Percentiles rank a stretch among this genome's conserved stretches.
phyloP scores from a whole-genome alignment of 92 coral and sea anemone species.

The Porites rus region DNA sequence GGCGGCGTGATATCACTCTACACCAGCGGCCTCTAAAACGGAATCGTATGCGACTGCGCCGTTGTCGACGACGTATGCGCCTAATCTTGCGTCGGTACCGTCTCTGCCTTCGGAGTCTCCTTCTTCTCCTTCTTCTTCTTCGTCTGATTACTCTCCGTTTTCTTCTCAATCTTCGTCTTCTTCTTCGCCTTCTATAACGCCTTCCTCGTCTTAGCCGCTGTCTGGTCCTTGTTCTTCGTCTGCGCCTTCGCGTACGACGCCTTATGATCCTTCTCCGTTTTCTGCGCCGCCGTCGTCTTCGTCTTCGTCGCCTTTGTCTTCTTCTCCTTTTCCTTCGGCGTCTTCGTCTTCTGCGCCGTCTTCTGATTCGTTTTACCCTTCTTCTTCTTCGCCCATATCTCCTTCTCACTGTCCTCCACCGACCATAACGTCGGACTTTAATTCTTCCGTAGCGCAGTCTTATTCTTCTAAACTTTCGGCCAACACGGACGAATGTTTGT shows the following conservation, averaged over 20 bases:
- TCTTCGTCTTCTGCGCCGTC: neutral
- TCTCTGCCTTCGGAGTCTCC: slow-evolving; percentile 1
- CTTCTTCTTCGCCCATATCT: slow-evolving; percentile 2
- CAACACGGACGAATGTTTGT: neutral
- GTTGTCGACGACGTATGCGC: neutral
- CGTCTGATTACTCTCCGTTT: slow-evolving; percentile 4
- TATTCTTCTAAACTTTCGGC: neutral
- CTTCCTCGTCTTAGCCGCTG: neutral
- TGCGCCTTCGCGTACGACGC: neutral
- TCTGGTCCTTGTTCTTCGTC: neutral
- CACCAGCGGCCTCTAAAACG: neutral
- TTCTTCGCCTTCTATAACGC: neutral
- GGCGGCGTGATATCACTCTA: neutral
- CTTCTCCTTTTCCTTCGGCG: slow-evolving; percentile 4
- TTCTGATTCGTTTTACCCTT: neutral
- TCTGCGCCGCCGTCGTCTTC: slow-evolving; percentile 10
- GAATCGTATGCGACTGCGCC: slow-evolving; percentile 25
- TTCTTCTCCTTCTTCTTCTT: slow-evolving; percentile 4
- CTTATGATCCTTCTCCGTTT: slow-evolving; percentile 1
- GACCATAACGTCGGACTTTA: neutral
- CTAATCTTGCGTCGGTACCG: neutral
- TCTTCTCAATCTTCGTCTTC: slow-evolving; percentile 9
- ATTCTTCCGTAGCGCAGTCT: slow-evolving; percentile 6
- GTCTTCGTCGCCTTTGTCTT: neutral
- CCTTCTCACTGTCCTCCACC: neutral